Conservation (phyloP, 1,140 invertebrate species). For the Tribolium castaneum region DNA sequence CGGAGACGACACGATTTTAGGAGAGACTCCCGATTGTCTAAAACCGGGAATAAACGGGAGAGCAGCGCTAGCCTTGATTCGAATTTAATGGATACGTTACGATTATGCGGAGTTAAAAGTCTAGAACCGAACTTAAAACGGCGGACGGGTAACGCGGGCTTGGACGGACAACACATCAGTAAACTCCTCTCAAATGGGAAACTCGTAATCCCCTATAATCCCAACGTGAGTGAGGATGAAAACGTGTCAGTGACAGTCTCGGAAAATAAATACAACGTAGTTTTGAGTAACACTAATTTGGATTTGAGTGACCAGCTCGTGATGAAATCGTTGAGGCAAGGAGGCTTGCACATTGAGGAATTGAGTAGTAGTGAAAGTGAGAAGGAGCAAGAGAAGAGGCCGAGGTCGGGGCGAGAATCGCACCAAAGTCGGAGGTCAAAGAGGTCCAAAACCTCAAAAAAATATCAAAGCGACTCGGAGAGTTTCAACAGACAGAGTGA, state of each 20-base stretch:
- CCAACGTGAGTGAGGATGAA: conserved; percentile 68
- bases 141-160: conserved; percentile 68
- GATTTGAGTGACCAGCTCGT: conserved; percentile 67
- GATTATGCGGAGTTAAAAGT: conserved; percentile 64
- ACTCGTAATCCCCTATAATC: conserved; percentile 68
- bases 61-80: conserved; percentile 85
- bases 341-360: conserved; percentile 60
- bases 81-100: conserved; percentile 69
- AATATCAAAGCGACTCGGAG: conserved; percentile 51
- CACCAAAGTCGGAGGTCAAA: conserved; percentile 56
- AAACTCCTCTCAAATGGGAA: conserved; percentile 68
- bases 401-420: conserved; percentile 50
- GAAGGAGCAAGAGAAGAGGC: conserved; percentile 55
- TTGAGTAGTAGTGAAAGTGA: conserved; percentile 47
- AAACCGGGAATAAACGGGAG: conserved; percentile 70
- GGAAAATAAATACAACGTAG: conserved; percentile 68
- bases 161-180: conserved; percentile 68
- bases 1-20: conserved; percentile 50
- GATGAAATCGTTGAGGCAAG: conserved; percentile 65
- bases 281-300: conserved; percentile 67
- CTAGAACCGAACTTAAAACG: conserved; percentile 69
- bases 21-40: conserved; percentile 60
- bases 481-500: conserved; percentile 52
- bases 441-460: conserved; percentile 43
- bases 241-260: conserved; percentile 66